Evolutionary conservation across 2,797 vertebrate species (phyloP).

Genomic region (Petrocephalus sullivani): DNA sequence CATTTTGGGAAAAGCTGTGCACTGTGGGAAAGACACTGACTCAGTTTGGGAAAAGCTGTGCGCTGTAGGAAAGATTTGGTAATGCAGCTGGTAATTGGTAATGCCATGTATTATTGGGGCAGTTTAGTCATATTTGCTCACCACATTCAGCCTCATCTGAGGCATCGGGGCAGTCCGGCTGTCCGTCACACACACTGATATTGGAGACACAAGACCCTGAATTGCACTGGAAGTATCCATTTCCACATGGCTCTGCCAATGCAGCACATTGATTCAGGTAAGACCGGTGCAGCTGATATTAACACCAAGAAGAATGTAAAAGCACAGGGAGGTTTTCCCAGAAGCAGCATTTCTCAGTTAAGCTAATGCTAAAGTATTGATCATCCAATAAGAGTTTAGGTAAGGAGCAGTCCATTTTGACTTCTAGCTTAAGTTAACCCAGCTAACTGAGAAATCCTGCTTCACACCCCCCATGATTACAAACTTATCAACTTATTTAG

Average conservation of each 20-base stretch:
- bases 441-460: not conserved
- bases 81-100: no score
- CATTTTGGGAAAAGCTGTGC: no score
- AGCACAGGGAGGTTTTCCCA: not conserved
- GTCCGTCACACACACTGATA: slow-evolving; percentile 61
- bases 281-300: not conserved
- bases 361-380: not conserved
- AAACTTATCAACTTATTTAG: not conserved
- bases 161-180: slow-evolving; percentile 68
- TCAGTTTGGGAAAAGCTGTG: not conserved
- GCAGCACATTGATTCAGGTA: not conserved
- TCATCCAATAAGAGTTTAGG: not conserved
- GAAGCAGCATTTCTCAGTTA: not conserved
- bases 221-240: slow-evolving; percentile 65
- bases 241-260: slow-evolving; percentile 64
- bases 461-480: not conserved
- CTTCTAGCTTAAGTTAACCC: not conserved
- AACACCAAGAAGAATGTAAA: not conserved
- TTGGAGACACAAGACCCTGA: slow-evolving; percentile 68
- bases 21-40: no score
- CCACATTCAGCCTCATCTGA: slow-evolving; percentile 78
- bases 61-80: not conserved
- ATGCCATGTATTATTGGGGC: not conserved
- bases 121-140: slow-evolving; percentile 45
- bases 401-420: not conserved